A percentile compares a stretch with the other conserved stretches of the same genome.
Evolutionary conservation across 2,888 invertebrate genomes (phyloP).

Genomic region (Nomada hirtipes): DNA sequence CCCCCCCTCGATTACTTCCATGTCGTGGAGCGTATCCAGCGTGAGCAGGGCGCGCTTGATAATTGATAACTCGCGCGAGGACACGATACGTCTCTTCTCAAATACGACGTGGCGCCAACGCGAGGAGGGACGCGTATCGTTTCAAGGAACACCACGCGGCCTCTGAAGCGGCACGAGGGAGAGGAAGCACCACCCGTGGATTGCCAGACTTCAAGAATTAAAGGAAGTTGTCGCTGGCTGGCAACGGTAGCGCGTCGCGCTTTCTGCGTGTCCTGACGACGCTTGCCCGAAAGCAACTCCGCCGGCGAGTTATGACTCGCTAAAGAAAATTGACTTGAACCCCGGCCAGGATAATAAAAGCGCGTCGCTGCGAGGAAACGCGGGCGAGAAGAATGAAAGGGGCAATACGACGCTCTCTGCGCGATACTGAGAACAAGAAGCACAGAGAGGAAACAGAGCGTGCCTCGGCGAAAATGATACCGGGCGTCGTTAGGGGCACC

Average conservation of each 20-base stretch:
- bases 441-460: not conserved
- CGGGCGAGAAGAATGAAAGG: slow-evolving; percentile 72
- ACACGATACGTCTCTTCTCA: slow-evolving; percentile 54
- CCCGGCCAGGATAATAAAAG: slow-evolving; percentile 82
- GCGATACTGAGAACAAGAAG: slow-evolving; percentile 49
- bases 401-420: slow-evolving; percentile 54
- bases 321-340: slow-evolving; percentile 83
- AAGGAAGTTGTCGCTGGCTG: slow-evolving; percentile 73
- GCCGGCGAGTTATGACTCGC: slow-evolving; percentile 76
- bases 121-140: slow-evolving; percentile 37
- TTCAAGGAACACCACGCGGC: slow-evolving; percentile 17
- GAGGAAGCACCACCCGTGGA: slow-evolving; percentile 62
- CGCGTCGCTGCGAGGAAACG: slow-evolving; percentile 64
- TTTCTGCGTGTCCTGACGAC: slow-evolving; percentile 44
- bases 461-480: not conserved
- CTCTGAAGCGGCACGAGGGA: slow-evolving; percentile 23
- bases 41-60: slow-evolving; percentile 35
- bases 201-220: slow-evolving; percentile 73
- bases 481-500: slow-evolving; percentile 10
- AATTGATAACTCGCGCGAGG: slow-evolving; percentile 68
- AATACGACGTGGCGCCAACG: slow-evolving; percentile 65
- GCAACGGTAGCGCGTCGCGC: slow-evolving; percentile 61
- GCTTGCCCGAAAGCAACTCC: slow-evolving; percentile 38
- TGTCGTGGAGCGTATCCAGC: too few relatives aligned
- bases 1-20: not conserved